Base-by-base conservation (phyloP, 1,140 invertebrate species). In the Pogonomyrmex californicus region DNA sequence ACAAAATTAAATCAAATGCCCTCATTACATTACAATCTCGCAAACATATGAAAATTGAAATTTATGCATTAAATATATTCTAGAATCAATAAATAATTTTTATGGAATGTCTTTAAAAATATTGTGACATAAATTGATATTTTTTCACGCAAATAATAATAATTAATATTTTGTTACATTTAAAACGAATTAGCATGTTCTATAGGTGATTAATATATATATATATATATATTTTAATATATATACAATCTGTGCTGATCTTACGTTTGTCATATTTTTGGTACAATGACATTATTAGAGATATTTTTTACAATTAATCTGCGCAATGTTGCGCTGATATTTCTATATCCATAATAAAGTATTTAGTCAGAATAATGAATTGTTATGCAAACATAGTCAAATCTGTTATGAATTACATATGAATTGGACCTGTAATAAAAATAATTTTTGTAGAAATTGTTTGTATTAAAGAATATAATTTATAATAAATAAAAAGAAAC, bases 1-100 rank as follows among this genome's bases (percentile, higher is more conserved):
- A 83, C 33, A 87, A 71, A 71, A 82, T 60, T 70, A 77, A 36
- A 83, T 49, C 70, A 82, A 76, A 62, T 7, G 41, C 10, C 66
- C 12, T 47, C 12, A 3, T 76, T 14, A 75, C 4, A 30, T 51
- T 73, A 79, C 33, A 79, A 38, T 33, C 4, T 76, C 23, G 49
- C 10, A n/a, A 83, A 76, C 68, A 49, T 54, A 77, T 1, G 9
- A 49, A 79, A 23, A 71, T 70, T 78, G 30, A 12, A 71, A 73
- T n/a, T 14, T 1, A 47, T 23, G 30, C 41, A 38, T 78, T 71
- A 56, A 68, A 1, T n/a, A 30, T 0, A 14, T 33, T 33, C 5
- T 9, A 36, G n/a, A 38, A 85, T 10, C 14, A 1, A 63, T n/a
- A 63, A 51, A 14, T 51, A 49, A 36, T 4, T 1, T 36, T 38